A percentile compares a stretch with the other conserved stretches of the same genome.
Conservation (phyloP, 2,797 vertebrate species). For the Linurgus olivaceus region DNA sequence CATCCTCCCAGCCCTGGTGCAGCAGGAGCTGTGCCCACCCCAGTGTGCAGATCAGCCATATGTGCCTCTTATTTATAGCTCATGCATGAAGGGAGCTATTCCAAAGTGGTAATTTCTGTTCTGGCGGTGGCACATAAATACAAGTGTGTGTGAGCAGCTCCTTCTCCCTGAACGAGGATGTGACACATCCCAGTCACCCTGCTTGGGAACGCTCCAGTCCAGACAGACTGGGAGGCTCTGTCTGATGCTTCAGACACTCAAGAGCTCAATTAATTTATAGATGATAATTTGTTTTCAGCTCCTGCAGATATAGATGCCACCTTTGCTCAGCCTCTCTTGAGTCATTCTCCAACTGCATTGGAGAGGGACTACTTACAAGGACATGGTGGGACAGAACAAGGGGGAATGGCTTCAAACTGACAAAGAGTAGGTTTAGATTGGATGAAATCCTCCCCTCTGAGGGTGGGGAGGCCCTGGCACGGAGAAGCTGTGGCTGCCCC, state of each 20-base stretch:
- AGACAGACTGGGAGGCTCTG: neutral
- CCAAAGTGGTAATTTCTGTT: neutral
- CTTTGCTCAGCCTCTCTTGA: neutral
- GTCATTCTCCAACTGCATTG: neutral
- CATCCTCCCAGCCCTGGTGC: neutral
- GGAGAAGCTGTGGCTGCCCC: neutral
- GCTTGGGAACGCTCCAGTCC: neutral
- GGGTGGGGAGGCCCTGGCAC: neutral
- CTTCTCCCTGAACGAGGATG: neutral
- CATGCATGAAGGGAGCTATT: slow-evolving; percentile 3
- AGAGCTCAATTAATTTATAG: slow-evolving; percentile 9
- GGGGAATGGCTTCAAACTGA: neutral
- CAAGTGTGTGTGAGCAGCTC: neutral
- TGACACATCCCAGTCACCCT: neutral
- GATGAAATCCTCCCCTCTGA: neutral
- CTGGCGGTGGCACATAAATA: neutral
- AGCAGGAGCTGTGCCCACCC: neutral
- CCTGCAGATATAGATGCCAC: neutral
- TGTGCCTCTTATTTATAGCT: slow-evolving; percentile 40
- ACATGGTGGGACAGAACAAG: neutral
- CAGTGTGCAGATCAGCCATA: neutral
- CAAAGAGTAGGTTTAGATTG: neutral
- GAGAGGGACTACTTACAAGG: neutral
- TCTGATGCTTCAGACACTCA: neutral
- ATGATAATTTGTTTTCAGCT: neutral